A percentile compares a stretch with the other conserved stretches of the same genome.
phyloP scores from a whole-genome alignment of 2,797 vertebrate species.

The Sibirionetta formosa region DNA sequence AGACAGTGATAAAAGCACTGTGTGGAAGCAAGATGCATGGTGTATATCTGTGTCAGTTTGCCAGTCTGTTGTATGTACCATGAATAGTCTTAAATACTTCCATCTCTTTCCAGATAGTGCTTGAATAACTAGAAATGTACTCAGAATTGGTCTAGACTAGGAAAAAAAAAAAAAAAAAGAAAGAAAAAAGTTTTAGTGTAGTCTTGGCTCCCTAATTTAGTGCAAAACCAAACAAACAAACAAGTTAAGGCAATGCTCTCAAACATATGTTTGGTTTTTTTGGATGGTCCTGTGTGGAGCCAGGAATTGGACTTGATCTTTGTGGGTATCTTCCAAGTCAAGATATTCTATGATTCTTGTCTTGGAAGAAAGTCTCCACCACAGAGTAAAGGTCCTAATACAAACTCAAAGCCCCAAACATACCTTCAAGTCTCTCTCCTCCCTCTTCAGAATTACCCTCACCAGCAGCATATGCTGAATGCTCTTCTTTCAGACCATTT shows the following conservation, averaged over 20 bases:
- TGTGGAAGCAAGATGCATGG: neutral
- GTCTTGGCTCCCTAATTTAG: neutral
- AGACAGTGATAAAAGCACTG: neutral
- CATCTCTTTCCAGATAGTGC: neutral
- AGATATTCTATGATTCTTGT: neutral
- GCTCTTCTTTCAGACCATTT: neutral
- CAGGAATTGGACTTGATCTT: neutral
- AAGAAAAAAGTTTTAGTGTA: neutral
- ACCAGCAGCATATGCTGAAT: neutral
- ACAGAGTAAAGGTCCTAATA: neutral
- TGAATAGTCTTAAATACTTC: neutral
- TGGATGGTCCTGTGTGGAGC: neutral
- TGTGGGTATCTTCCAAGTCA: neutral
- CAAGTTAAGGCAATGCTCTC: neutral
- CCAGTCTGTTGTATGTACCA: neutral
- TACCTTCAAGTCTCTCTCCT: accelerated
- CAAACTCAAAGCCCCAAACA: neutral
- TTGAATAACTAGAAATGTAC: neutral
- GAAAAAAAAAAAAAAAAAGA: neutral
- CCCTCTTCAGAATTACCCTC: neutral
- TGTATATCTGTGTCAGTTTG: neutral
- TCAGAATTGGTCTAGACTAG: neutral
- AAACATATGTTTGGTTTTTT: neutral
- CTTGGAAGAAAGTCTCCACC: neutral
- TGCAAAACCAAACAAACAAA: neutral